A percentile compares a stretch with the other conserved stretches of the same genome.
Evolutionary conservation across 2,113 vertebrate species (phyloP).

Genomic region (Ceyx margarethae): DNA sequence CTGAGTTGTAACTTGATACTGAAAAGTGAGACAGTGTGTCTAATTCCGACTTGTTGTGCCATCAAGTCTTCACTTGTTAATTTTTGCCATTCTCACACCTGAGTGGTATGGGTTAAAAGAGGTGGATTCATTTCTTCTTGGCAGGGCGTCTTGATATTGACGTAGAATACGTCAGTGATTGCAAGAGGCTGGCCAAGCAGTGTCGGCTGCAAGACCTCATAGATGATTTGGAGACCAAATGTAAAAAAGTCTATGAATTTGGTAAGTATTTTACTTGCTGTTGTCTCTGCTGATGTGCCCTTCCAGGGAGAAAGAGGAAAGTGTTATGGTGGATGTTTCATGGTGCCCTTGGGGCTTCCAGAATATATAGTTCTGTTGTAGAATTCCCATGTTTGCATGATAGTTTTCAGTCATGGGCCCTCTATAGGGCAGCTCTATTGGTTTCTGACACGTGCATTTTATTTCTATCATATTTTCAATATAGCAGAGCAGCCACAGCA

Average conservation of each 20-base stretch:
- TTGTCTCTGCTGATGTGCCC: neutral
- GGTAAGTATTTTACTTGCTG: slow-evolving; percentile 73
- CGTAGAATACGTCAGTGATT: slow-evolving; percentile 89
- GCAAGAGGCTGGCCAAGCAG: slow-evolving; percentile 91
- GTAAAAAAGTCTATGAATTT: slow-evolving; percentile 92
- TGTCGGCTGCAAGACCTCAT: slow-evolving; percentile 91
- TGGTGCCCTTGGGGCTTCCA: neutral
- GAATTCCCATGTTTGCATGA: neutral
- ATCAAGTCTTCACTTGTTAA: neutral
- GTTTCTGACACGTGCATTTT: neutral
- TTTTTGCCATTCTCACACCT: neutral
- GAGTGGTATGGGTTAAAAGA: neutral
- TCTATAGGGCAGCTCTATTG: neutral
- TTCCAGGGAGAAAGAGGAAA: neutral
- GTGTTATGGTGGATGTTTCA: neutral
- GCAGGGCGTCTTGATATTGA: slow-evolving; percentile 89
- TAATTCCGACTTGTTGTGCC: neutral
- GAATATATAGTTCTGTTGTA: neutral
- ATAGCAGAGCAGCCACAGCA: neutral
- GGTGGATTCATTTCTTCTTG: neutral
- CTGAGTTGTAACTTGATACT: neutral
- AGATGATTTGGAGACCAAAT: slow-evolving; percentile 89
- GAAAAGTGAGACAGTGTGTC: neutral
- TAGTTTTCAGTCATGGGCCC: neutral
- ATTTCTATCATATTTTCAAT: neutral